These are phyloP conservation scores for Panthera uncia DNA, from an alignment of 2,113 vertebrate genomes.

Conservation along the genomic window DNA sequence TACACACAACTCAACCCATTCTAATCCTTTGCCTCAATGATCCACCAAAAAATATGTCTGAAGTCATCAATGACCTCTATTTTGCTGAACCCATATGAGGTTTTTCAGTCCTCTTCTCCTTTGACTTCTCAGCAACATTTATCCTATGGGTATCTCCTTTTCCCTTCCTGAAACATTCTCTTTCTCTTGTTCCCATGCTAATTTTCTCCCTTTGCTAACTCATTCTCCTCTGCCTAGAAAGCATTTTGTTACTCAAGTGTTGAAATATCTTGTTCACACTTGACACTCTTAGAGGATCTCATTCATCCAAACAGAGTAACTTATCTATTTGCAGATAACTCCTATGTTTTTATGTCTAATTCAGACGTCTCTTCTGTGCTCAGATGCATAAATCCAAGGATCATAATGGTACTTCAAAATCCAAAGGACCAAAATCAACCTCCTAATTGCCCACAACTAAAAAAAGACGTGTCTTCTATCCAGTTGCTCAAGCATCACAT, in stretches of 20 bases:
- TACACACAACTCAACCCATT: background rate
- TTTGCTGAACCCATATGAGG: background rate
- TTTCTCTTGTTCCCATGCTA: conserved; percentile 24
- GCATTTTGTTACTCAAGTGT: conserved; percentile 6
- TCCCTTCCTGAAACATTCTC: background rate
- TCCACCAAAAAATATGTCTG: background rate
- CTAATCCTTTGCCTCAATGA: background rate
- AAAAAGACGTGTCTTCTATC: background rate
- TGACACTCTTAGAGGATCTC: background rate
- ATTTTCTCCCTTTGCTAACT: conserved; percentile 17
- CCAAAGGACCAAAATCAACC: background rate
- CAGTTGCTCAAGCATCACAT: background rate
- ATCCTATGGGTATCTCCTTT: background rate
- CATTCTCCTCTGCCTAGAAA: conserved; percentile 38
- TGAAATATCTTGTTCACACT: conserved; percentile 60
- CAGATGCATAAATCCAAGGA: conserved; percentile 40
- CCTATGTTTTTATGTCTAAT: conserved; percentile 36
- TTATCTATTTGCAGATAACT: conserved; percentile 60
- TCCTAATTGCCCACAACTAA: background rate
- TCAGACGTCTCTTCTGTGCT: background rate
- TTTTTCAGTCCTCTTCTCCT: background rate
- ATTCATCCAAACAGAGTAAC: conserved; percentile 44
- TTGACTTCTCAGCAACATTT: background rate
- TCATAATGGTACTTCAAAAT: background rate
- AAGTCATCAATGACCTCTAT: background rate